Evolutionary conservation across 2,888 invertebrate species (phyloP), one percentile per base, ranked within the genome.

Genomic region (Syrista parreyssii): DNA sequence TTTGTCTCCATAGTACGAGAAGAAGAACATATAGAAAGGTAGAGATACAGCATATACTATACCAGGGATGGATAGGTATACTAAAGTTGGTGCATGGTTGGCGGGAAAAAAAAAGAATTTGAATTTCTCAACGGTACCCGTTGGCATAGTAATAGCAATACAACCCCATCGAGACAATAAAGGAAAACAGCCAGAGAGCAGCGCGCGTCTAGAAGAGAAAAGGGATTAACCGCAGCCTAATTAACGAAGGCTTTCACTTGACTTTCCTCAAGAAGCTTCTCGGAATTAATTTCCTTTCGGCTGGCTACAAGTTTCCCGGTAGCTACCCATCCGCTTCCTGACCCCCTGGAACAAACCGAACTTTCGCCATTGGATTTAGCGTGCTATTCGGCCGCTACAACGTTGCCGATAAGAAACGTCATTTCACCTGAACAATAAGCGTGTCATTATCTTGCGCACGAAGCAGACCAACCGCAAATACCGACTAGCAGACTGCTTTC

Each of bases 381-480:
- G 11, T 33, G 31, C 55, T 23, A 55, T 55, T 23, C 23, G 55
- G 9, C 55, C 23, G 55, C 55, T 55, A 23, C 23, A 55, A 55
- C 23, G 55, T 55, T 55, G 23, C 55, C 55, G 85, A 86, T 86
- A 86, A 86, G 84, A 84, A 82, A 83, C 80, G 82, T 83, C 83
- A 85, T 86, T 86, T 85, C 82, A 82, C 72, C 73, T 78, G 78
- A 76, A 84, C 85, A 86, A 86, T 83, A 82, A 82, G 80, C 82
- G 80, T 74, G 80, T 83, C 85, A 84, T 86, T 84, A 84, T 83
- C 81, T 76, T 80, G 79, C 79, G 78, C 77, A 80, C 78, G 75
- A 80, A 81, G 81, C 80, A 78, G 80, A 81, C 74, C 76, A 72
- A 55, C 79, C 74, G 75, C 73, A 76, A 80, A 82, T 75, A 23